Base-by-base conservation (phyloP, 1,140 invertebrate species). In the Babylonia areolata region DNA sequence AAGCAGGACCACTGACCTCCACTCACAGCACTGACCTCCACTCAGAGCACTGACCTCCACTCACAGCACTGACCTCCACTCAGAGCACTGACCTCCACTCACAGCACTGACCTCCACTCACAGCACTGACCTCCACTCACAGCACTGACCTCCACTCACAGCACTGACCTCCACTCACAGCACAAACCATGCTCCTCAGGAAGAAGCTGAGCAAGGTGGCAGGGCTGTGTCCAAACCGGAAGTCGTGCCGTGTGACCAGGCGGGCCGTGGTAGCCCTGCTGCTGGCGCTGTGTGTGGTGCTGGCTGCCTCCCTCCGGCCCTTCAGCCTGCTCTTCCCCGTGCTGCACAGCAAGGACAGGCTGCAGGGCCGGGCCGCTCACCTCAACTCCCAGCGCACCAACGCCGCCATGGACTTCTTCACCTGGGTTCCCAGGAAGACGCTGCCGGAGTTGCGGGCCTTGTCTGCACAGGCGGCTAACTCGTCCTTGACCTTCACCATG, bases 401-500 rank as follows among this genome's bases (percentile, higher is more conserved):
- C 9, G 15, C 46, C 9, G 78, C 78, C 11, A 42, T 40, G 40
- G 78, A 51, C 78, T 80, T 40, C 46, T 54, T 80, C 78, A 54
- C 0, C 33, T 31, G 5, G 23, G 6, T n/a, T 42, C 28, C 78
- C 42, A 80, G n/a, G 46, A 35, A 39, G 78, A 80, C 78, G 9
- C 42, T 33, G 46, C 28, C 15, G 46, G 40, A 80, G 42, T 31
- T 80, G 31, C 78, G n/a, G 42, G 46, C 42, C 42, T 12, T n/a
- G 46, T 40, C 77, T 11, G 15, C 23, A 3, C 78, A 33, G 42
- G 11, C 37, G 42, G 46, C 15, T 17, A 71, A 82, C 54, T 33
- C 81, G 5, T 64, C 58, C 58, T 82, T 69, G 31, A 82, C 1
- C 35, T 40, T 82, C 42, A 39, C 64, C 58, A 37, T 82, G 35